A percentile compares a stretch with the other conserved stretches of the same genome.
These are phyloP conservation scores for Coboldia fuscipes DNA, from an alignment of 1,140 invertebrate species.

Conservation along the genomic window DNA sequence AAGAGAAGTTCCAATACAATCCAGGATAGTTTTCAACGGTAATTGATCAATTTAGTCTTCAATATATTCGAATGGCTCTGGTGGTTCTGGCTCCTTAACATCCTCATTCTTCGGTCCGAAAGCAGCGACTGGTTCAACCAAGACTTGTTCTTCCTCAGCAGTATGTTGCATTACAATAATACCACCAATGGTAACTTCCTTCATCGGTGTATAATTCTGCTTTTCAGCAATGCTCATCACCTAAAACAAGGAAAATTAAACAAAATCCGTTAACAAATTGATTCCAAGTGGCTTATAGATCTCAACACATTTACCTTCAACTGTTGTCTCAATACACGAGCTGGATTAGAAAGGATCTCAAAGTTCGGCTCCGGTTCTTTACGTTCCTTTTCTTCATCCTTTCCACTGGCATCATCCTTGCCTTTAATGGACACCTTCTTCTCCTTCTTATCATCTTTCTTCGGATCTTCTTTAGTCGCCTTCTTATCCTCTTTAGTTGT, in stretches of 20 bases:
- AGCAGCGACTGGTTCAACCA: constrained; percentile 86
- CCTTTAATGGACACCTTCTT: constrained; percentile 16
- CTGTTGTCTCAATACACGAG: constrained; percentile 82
- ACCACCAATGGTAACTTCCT: constrained; percentile 83
- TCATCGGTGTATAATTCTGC: constrained; percentile 62
- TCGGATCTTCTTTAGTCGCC: constrained; percentile 27
- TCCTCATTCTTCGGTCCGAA: constrained; percentile 88
- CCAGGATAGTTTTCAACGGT: too few species aligned
- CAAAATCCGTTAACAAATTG: too few species aligned
- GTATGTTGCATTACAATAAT: constrained; percentile 84
- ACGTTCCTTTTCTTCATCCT: constrained; percentile 21
- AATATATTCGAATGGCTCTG: constrained; percentile 89
- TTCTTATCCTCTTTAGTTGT: constrained; percentile 24
- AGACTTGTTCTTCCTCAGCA: constrained; percentile 56
- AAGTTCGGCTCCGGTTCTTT: constrained; percentile 74
- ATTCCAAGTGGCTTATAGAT: too few species aligned
- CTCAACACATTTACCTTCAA: too few species aligned
- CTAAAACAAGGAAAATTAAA: too few species aligned
- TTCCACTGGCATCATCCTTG: constrained; percentile 14
- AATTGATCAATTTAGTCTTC: constrained; percentile 61
- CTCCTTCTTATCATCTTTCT: constrained; percentile 20
- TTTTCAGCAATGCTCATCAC: constrained; percentile 62
- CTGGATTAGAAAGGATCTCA: constrained; percentile 87
- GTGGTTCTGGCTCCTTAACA: constrained; percentile 79
- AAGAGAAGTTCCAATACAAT: too few species aligned